Percentiles rank a stretch among this genome's conserved stretches.
Conservation (phyloP, 2,113 vertebrate genomes). For the Microcebus lehilahytsara region DNA sequence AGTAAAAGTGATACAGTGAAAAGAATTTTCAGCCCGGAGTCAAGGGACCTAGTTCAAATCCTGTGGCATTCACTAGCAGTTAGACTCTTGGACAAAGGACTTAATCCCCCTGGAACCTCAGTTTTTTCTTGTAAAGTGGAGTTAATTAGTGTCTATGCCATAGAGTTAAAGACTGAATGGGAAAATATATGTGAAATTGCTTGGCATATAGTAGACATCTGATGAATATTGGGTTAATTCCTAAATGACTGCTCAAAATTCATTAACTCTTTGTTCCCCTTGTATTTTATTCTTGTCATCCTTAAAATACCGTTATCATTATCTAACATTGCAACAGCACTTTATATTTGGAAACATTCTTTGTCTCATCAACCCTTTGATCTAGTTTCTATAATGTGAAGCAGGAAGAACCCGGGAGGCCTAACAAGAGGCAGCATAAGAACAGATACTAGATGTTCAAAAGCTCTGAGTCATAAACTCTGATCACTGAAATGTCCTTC, state of each 20-base stretch:
- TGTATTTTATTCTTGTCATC: background rate
- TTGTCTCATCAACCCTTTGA: conserved; percentile 8
- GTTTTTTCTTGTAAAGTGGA: conserved; percentile 19
- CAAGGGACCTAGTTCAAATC: background rate
- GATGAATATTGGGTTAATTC: background rate
- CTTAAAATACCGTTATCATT: background rate
- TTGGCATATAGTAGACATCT: background rate
- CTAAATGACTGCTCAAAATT: background rate
- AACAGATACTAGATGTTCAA: background rate
- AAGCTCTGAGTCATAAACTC: conserved; percentile 17
- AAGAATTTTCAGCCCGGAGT: background rate
- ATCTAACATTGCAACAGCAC: background rate
- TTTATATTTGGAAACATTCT: background rate
- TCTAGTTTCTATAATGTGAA: background rate
- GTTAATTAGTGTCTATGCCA: background rate
- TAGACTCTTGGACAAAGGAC: background rate
- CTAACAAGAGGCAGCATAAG: background rate
- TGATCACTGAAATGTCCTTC: conserved; percentile 18
- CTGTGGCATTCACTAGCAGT: background rate
- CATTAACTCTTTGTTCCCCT: background rate
- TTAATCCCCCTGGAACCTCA: background rate
- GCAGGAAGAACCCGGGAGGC: background rate
- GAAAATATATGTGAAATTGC: background rate
- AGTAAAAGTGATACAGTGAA: background rate
- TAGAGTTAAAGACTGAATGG: conserved; percentile 14